Evolutionary conservation across 30 jellyfish, hydroid and myxozoan genomes (phyloP), one percentile per base, ranked within the genome.

Genomic region (Cassiopea andromeda): DNA sequence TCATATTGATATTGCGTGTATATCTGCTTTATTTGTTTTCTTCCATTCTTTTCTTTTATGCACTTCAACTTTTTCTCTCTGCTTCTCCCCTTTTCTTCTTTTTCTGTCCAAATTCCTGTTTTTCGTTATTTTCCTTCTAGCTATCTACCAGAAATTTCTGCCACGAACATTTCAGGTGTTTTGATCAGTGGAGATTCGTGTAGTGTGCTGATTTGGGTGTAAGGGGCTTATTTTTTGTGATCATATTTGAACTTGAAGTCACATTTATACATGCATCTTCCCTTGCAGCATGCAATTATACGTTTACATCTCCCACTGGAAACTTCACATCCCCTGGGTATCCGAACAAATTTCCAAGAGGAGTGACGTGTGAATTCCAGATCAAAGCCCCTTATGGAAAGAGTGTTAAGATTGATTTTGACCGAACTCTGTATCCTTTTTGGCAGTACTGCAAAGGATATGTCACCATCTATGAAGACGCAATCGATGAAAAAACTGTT

Each of bases 281-380:
- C 15, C 15, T 64, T 14, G 43, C 38, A 75, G 83, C 68, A 1
- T 46, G 83, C 69, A 46, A 75, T 38, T 75, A 75, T 44, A 75
- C 66, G 3, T 8, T 75, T 38, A 46, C 69, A 18, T 38, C 69
- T 1, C 47, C 83, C 8, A 43, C 83, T 3, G n/a, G 68, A 9
- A 75, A 38, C 69, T 75, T 75, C 38, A 38, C 83, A 10, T 75
- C 83, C 3, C 83, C 83, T 46, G 83, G 83, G 18, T 75, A 75
- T 54, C 83, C 83, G 14, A 75, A 46, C 68, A 75, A 46, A 18
- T 75, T 16, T 46, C 68, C 83, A 3, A 46, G 14, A 43, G 68
- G 47, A 16, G 69, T 46, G 38, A 38, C 14, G 12, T 75, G 69
- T 46, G 69, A 75, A 10, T 75, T 16, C 46, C 83, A 46, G 14